A percentile compares a stretch with the other conserved stretches of the same genome.
Conservation (phyloP, 2,113 vertebrate genomes). For the Candoia aspera region DNA sequence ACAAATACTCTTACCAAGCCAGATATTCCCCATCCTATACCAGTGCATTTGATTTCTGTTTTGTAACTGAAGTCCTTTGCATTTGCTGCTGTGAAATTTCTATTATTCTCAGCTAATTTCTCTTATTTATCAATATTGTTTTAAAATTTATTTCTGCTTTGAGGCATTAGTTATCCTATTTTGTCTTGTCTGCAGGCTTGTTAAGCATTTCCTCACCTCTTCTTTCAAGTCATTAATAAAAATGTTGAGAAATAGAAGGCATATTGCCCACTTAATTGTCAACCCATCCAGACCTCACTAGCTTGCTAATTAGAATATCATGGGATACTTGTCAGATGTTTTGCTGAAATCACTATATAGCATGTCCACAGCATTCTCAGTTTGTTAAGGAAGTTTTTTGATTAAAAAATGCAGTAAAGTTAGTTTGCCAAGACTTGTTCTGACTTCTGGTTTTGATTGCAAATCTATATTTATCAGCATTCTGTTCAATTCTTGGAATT, state of each 20-base stretch:
- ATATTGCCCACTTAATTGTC: neutral
- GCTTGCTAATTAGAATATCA: neutral
- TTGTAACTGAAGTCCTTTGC: too few species aligned
- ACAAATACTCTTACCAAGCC: too few species aligned
- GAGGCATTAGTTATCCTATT: neutral
- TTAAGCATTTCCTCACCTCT: neutral
- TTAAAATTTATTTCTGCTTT: neutral
- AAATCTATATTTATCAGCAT: neutral
- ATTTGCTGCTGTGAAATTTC: too few species aligned
- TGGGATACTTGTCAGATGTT: neutral
- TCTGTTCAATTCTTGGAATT: neutral
- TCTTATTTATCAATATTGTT: neutral
- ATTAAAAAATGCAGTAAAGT: neutral
- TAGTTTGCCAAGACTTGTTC: neutral
- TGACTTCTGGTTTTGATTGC: neutral
- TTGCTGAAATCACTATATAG: neutral
- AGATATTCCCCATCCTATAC: too few species aligned
- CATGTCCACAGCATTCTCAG: neutral
- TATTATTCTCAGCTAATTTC: too few species aligned
- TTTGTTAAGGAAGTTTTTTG: neutral
- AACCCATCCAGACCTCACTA: neutral
- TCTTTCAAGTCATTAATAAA: neutral
- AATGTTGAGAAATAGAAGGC: neutral
- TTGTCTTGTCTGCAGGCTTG: neutral
- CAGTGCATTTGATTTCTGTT: too few species aligned